Base-by-base conservation (phyloP, 1,140 invertebrate genomes). In the Cataglyphis hispanica region DNA sequence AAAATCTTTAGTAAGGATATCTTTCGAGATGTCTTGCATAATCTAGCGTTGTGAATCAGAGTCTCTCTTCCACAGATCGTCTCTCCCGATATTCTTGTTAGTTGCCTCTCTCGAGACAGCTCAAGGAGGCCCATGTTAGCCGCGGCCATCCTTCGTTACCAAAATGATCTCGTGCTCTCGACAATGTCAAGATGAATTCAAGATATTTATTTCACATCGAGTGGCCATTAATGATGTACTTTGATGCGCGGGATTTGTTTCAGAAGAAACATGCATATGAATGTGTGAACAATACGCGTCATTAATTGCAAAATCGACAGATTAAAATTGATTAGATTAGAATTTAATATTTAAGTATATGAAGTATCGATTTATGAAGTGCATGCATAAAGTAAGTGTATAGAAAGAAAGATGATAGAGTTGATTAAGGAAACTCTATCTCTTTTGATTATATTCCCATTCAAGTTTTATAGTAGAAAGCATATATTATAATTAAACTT, bases 51-150 rank as follows among this genome's bases (percentile, higher is more conserved):
- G 61, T 70, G n/a, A 81, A 43, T 83, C 37, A 60, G 25, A 83
- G 60, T 61, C 13, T 53, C 27, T 11, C 50, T 60, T 34, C 7
- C 11, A 53, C 43, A 72, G 66, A 81, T 81, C 53, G 22, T 78
- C 66, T 46, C 31, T 58, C 13, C 25, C 25, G 50, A 81, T 74
- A 83, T 43, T 10, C 53, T 60, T 56, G 66, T 81, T 83, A 83
- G 78, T 60, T 83, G 67, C 6, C 37, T 27, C 53, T 72, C 66
- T 81, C 37, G 37, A 81, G 78, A 70, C 66, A 60, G 78, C 53
- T 72, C 66, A 81, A 72, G 78, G 78, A 81, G 31, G 22, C 25
- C 66, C 66, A 74, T 53, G 43, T 60, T 74, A n/a, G 25, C 67
- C 53, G 19, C 40, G 56, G 46, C 50, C 60, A 40, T 34, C 43